These are phyloP conservation scores for Ischnus inquisitorius DNA, from an alignment of 2,888 invertebrate species.

Conservation along the genomic window DNA sequence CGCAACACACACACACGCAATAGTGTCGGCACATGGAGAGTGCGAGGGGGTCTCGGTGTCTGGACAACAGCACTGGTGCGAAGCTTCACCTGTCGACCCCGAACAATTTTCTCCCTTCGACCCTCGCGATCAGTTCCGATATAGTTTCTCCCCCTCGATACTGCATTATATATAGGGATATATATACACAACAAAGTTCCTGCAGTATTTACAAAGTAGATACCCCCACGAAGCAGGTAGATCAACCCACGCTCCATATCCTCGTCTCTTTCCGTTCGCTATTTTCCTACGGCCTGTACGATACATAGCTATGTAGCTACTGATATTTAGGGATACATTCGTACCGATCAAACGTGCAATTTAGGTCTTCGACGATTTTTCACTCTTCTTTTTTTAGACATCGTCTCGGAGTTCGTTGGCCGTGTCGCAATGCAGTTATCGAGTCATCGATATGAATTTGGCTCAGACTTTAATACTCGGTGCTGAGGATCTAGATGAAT, in stretches of 20 bases:
- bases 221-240: constrained; percentile 44
- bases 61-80: constrained; percentile 36
- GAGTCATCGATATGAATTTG: neutral
- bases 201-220: constrained; percentile 43
- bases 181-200: neutral
- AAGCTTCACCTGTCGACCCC: constrained; percentile 64
- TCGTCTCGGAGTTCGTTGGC: constrained; percentile 28
- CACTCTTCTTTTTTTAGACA: constrained; percentile 9
- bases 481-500: too few relatives aligned
- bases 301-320: constrained; percentile 9
- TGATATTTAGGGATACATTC: constrained; percentile 32
- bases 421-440: neutral
- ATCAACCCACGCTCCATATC: constrained; percentile 16
- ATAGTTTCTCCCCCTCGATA: constrained; percentile 14
- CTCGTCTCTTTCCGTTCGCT: neutral
- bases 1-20: constrained; percentile 3
- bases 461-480: neutral
- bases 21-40: neutral
- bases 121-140: constrained; percentile 55
- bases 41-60: constrained; percentile 48
- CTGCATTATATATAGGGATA: neutral
- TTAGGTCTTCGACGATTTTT: constrained; percentile 21
- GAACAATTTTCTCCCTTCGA: constrained; percentile 53
- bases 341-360: constrained; percentile 23
- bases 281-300: neutral